These are phyloP conservation scores for Deladenus siricidicola DNA, from an alignment of 2,888 invertebrate species.

Conservation along the genomic window DNA sequence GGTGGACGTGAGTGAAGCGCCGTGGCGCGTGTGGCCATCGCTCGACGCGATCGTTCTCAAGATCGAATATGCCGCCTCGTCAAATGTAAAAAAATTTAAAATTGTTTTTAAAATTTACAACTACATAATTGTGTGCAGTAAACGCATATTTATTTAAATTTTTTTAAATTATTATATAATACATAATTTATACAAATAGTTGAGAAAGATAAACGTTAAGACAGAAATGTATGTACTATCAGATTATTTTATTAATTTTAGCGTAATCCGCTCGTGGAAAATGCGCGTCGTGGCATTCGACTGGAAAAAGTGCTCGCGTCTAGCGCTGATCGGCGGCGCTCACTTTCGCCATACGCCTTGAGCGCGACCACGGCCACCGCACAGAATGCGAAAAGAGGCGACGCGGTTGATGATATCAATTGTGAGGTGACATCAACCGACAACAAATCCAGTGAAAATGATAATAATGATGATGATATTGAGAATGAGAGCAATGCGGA, in stretches of 20 bases:
- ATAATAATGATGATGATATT: background rate
- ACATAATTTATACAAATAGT: too few species aligned
- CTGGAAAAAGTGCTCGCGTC: background rate
- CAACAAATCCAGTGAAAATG: background rate
- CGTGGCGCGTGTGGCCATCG: slow-evolving; percentile 33
- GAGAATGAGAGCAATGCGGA: background rate
- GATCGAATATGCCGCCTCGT: slow-evolving; percentile 39
- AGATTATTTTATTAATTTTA: background rate
- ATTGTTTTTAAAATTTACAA: background rate
- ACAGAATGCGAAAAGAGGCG: too few species aligned
- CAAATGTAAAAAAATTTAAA: slow-evolving; percentile 6
- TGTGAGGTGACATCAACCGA: background rate
- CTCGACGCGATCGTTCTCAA: slow-evolving; percentile 42
- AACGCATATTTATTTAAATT: background rate
- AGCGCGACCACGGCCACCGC: too few species aligned
- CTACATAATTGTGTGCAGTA: background rate
- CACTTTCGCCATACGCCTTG: too few species aligned
- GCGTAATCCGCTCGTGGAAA: background rate
- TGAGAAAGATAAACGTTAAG: too few species aligned
- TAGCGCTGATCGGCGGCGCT: too few species aligned
- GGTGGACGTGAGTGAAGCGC: slow-evolving; percentile 9
- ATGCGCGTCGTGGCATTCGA: background rate
- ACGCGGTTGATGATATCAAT: background rate
- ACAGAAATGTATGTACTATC: too few species aligned
- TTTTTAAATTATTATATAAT: background rate